These are phyloP conservation scores for Porites cylindrica DNA, from an alignment of 92 coral and sea anemone genomes.

Conservation along the genomic window DNA sequence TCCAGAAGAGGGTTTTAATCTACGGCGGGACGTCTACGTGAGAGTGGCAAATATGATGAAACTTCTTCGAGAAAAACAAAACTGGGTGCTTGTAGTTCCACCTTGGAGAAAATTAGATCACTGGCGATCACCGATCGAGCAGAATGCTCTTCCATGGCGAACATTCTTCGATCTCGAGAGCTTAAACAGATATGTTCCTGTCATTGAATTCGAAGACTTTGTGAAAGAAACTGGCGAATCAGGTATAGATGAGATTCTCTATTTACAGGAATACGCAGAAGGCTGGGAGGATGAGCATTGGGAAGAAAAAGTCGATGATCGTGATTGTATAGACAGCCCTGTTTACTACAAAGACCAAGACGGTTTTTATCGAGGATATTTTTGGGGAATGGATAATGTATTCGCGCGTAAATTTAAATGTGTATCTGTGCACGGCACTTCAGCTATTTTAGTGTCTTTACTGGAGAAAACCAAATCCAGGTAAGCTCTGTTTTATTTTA, in stretches of 20 bases:
- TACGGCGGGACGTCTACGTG: constrained; percentile 96
- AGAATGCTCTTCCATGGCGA: constrained; percentile 95
- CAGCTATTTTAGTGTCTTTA: constrained; percentile 71
- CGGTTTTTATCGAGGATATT: constrained; percentile 88
- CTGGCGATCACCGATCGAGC: constrained; percentile 90
- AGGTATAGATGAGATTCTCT: constrained; percentile 87
- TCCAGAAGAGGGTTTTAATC: constrained; percentile 97
- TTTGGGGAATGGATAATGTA: constrained; percentile 86
- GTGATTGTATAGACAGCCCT: constrained; percentile 88
- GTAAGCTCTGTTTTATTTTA: constrained; percentile 51
- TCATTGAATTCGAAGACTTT: constrained; percentile 94
- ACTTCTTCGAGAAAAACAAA: constrained; percentile 79
- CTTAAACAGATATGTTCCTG: constrained; percentile 92
- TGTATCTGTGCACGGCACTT: constrained; percentile 92
- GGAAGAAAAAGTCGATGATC: constrained; percentile 97
- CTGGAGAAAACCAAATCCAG: constrained; percentile 80
- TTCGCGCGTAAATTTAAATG: constrained; percentile 94
- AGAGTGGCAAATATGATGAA: constrained; percentile 91
- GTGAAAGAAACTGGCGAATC: constrained; percentile 88
- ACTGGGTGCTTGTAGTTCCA: constrained; percentile 97
- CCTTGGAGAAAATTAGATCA: constrained; percentile 98
- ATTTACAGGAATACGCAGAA: constrained; percentile 92
- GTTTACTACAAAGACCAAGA: constrained; percentile 75
- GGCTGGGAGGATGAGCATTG: constrained; percentile 97
- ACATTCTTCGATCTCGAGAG: constrained; percentile 94